phyloP scores from a whole-genome alignment of 1,140 invertebrate species.

The Portunus trituberculatus region DNA sequence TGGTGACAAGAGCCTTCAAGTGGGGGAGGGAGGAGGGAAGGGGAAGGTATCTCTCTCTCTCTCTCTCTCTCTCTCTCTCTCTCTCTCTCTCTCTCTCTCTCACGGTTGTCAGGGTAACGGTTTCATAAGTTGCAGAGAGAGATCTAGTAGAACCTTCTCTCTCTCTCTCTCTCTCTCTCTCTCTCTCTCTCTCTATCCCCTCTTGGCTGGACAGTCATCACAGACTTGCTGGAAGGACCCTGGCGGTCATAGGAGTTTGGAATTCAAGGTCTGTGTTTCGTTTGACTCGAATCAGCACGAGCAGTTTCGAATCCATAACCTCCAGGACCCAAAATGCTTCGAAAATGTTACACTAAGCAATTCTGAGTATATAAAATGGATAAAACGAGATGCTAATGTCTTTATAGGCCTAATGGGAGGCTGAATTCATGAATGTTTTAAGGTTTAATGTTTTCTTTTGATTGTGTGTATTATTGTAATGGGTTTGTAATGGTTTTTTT shows the following conservation, averaged over 20 bases:
- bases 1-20: too few relatives aligned
- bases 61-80: slow-evolving; percentile 12
- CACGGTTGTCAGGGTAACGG: slow-evolving; percentile 17
- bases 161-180: background rate
- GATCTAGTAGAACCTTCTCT: slow-evolving; percentile 21
- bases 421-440: too few relatives aligned
- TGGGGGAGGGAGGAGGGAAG: too few relatives aligned
- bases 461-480: too few relatives aligned
- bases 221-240: background rate
- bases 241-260: background rate
- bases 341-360: too few relatives aligned
- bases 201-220: background rate
- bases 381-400: too few relatives aligned
- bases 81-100: slow-evolving; percentile 20
- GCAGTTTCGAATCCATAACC: background rate
- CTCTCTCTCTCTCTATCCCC: too few relatives aligned
- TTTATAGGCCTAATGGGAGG: too few relatives aligned
- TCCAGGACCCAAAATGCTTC: too few relatives aligned
- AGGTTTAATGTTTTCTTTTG: too few relatives aligned
- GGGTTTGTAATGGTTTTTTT: too few relatives aligned
- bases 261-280: background rate
- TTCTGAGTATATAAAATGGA: too few relatives aligned
- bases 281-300: background rate
- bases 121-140: slow-evolving; percentile 9
- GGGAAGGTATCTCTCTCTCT: background rate